Base-by-base conservation (phyloP, 2,888 invertebrate species). In the Physocephala rufipes region DNA sequence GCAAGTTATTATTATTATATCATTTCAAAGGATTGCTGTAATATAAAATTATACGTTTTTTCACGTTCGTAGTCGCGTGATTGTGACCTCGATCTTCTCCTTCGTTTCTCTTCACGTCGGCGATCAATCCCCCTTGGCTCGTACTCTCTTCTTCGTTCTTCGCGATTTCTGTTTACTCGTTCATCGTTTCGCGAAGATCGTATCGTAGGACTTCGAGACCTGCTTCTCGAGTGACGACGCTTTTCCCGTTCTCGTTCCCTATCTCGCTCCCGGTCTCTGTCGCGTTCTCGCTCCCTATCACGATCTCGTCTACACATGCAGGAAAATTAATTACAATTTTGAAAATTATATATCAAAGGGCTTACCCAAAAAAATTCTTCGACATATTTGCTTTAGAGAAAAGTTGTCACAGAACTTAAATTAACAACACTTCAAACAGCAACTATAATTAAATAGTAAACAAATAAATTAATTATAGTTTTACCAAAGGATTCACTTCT, bases 251-350 rank as follows among this genome's bases (percentile, higher is more conserved):
- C 74, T 47, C 71, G 24, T 12, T 77, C 76, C 1, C 76, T 64
- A n/a, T 75, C 76, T 12, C 75, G 36, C 13, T 76, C 76, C 2
- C 76, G 58, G 7, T 76, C 77, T 13, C 74, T 64, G 30, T 76
- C 76, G 5, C 75, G 71, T 5, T 79, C 80, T 0, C 79, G 74
- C 13, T 91, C 90, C 49, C 91, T 74, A 0, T 80, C 80, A 2
- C 82, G 75, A 15, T 75, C 80, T 7, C 73, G 75, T 4, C 68
- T 68, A 63, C 19, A 62, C 5, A 19, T 19, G 24, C 26, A 28
- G 13, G 36, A 30, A 3, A 36, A 53, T 19, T 30, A 7, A 28
- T 24, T 43, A 24, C 21, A 43, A 9, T 58, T 24, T 16, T 15
- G 16, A 3, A 28, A 9, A 16, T 66, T 26, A 58, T 5, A 5